Base-by-base conservation (phyloP, 1,140 invertebrate genomes). In the Hydropsyche tenuis region DNA sequence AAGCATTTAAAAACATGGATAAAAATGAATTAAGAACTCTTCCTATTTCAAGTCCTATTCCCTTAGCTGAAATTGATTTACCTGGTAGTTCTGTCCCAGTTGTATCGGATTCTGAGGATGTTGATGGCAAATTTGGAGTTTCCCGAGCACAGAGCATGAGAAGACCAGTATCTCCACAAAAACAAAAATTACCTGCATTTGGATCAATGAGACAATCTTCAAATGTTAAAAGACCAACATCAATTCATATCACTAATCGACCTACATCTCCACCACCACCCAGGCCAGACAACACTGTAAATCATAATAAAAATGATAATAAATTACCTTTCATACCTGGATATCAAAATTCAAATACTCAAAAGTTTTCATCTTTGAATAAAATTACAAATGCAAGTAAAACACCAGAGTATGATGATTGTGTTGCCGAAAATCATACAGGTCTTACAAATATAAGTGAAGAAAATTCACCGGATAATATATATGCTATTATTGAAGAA, bases 401-500 rank as follows among this genome's bases (percentile, higher is more conserved):
- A 85, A 84, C 81, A 25, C 78, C 78, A 3, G 89, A 90, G 46
- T 94, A 94, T 78, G 92, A 93, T 64, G 92, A 94, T 78, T 94
- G 92, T 78, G 88, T 93, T 72, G 92, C 91, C 5, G 87, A 91
- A 75, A 81, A 85, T 30, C 83, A 84, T 42, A 83, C 86, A 0
- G 85, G 88, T 0, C 78, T 91, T 51, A 87, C 87, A 0, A 88
- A 90, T 73, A 90, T 91, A 27, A 86, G 86, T 30, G 89, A 91
- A 75, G 88, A 89, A 76, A 80, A 77, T 53, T 90, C 89, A 12
- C 83, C 84, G 0, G 93, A 95, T 76, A 94, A 94, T 79, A 95
- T 95, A 73, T 95, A 95, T 79, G 93, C 93, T 0, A 90, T 94
- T 0, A 95, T 95, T 56, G 92, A 94, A 79, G 94, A 95, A 80